Conservation (phyloP, 2,888 invertebrate genomes). For the Hirtodrosophila cameraria region DNA sequence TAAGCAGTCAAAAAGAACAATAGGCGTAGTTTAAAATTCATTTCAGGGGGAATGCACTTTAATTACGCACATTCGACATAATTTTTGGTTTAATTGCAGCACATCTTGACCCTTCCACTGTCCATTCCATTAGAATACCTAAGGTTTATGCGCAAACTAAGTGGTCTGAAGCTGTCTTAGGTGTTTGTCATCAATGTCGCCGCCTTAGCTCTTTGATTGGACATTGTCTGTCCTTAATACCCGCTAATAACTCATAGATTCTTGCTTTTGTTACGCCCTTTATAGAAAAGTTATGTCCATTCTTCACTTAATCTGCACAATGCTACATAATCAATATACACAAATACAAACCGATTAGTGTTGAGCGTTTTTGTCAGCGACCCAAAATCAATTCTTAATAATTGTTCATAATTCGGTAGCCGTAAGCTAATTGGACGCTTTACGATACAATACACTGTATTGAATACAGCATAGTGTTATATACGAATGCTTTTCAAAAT, state of each 20-base stretch:
- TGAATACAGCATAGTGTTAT: conserved; percentile 1
- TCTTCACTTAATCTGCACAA: conserved; percentile 36
- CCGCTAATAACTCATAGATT: conserved; percentile 47
- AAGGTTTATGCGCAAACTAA: conserved; percentile 45
- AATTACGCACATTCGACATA: conserved; percentile 73
- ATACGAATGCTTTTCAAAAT: conserved; percentile 56
- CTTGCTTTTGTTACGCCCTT: background rate
- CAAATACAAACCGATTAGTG: background rate
- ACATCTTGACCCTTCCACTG: conserved; percentile 9
- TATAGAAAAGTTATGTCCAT: background rate
- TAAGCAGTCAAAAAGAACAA: conserved; percentile 48
- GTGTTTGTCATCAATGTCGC: too few relatives aligned
- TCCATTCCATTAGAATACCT: conserved; percentile 23
- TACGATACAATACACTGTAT: conserved; percentile 68
- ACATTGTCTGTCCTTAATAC: conserved; percentile 40
- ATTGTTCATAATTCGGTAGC: conserved; percentile 78
- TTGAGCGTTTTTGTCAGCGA: background rate
- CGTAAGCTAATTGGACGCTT: conserved; percentile 75
- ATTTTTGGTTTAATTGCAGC: conserved; percentile 62
- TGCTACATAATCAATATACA: conserved; percentile 37
- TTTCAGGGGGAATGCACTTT: conserved; percentile 62
- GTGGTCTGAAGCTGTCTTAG: conserved; percentile 30
- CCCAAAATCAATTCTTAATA: conserved; percentile 53
- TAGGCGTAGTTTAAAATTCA: conserved; percentile 68
- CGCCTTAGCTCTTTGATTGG: conserved; percentile 48